Evolutionary conservation across 2,888 invertebrate species (phyloP), one percentile per base, ranked within the genome.

Genomic region (Plagodis pulveraria): DNA sequence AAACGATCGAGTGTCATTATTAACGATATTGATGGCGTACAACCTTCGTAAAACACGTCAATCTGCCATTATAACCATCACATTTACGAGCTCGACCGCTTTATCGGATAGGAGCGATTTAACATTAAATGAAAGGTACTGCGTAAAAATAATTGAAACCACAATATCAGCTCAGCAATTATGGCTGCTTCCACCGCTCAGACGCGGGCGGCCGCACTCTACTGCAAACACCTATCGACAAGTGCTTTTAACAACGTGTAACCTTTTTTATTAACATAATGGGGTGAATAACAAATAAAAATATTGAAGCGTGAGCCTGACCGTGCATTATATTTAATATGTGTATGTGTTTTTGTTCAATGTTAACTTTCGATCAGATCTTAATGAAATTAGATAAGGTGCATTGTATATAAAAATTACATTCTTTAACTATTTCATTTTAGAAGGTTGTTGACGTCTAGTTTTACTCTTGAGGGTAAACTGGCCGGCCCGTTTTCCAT

Each of bases 71-170:
- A 44, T 38, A 57, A 48, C 6, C 40, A 22, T 49, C 5, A 51
- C 40, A 40, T 49, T 52, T 49, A 53, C 53, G 41, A 35, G 41
- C 11, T 11, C 33, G 40, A 35, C 36, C 40, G 7, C 12, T 10
- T 11, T 35, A 41, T 58, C 53, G 6, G 50, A 53, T 58, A 44
- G 36, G 52, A 45, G 9, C 50, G 50, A 58, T 58, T 54, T 54
- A 50, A 58, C 22, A 36, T 57, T 7, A 38, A 42, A 56, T 45
- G 36, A 41, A 8, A 40, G 36, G 22, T 40, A 42, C 36, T 47
- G 56, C 44, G 54, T 46, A 47, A 60, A 56, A 56, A 36, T 48
- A 50, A 50, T 60, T 35, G 55, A 67, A 57, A 62, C 56, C 50
- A 41, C 48, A 50, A 46, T 43, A 41, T 50, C 53, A 42, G 47